These are phyloP conservation scores for Neodiprion pinetum DNA, from an alignment of 1,140 invertebrate species.

Conservation along the genomic window DNA sequence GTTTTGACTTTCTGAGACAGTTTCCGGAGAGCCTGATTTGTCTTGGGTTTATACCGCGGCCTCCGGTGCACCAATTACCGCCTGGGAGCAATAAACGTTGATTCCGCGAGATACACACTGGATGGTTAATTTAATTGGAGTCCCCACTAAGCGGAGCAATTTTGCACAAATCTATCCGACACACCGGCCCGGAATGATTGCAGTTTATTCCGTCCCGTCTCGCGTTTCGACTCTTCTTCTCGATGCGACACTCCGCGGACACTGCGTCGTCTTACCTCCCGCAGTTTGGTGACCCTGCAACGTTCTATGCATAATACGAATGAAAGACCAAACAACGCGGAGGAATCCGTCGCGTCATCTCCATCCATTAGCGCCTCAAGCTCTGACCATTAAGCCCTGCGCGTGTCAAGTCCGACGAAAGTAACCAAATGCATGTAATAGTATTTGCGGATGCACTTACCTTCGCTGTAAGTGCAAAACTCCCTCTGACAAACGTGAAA, in stretches of 20 bases:
- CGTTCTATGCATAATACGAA: background rate
- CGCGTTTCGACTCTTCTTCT: background rate
- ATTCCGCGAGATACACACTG: constrained; percentile 32
- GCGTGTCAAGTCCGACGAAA: background rate
- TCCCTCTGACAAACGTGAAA: no score
- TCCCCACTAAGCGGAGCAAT: background rate
- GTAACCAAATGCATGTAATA: no score
- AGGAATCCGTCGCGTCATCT: background rate
- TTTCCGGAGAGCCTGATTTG: constrained; percentile 31
- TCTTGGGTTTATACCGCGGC: constrained; percentile 22
- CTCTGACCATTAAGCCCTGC: background rate
- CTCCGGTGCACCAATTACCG: constrained; percentile 37
- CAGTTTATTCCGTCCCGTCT: background rate
- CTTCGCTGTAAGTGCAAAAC: background rate
- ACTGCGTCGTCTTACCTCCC: background rate
- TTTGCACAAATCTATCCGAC: background rate
- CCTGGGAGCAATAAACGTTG: constrained; percentile 28
- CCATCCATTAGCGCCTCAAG: background rate
- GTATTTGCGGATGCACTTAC: background rate
- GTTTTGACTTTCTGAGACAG: constrained; percentile 26
- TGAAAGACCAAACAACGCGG: background rate
- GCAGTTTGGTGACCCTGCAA: background rate
- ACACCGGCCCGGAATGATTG: background rate
- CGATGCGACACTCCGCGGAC: background rate
- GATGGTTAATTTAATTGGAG: constrained; percentile 11